Evolutionary conservation across 2,113 vertebrate species (phyloP).

Genomic region (Alectura lathami): DNA sequence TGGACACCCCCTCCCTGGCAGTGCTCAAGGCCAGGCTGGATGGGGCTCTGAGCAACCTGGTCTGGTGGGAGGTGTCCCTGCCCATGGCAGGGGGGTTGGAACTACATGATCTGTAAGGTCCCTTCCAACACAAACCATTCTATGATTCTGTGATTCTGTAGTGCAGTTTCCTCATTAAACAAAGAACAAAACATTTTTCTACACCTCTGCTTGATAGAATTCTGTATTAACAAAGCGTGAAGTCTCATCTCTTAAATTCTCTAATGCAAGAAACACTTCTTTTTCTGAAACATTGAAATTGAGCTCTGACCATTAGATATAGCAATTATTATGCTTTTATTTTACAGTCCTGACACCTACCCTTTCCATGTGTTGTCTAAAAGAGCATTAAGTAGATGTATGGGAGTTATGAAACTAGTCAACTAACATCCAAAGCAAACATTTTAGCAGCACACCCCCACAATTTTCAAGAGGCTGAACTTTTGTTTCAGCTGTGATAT

Average conservation of each 20-base stretch:
- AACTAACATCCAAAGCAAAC: constrained; percentile 57
- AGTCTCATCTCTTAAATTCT: background rate
- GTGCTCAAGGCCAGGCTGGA: too few species aligned
- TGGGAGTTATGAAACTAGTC: constrained; percentile 54
- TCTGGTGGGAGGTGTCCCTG: too few species aligned
- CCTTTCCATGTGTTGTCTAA: constrained; percentile 51
- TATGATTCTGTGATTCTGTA: too few species aligned
- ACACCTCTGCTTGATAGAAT: background rate
- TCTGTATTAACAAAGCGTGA: background rate
- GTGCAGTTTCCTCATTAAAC: background rate
- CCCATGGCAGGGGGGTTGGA: too few species aligned
- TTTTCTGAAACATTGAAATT: background rate
- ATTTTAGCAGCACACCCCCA: constrained; percentile 44
- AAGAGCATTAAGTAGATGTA: constrained; percentile 52
- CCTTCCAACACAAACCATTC: too few species aligned
- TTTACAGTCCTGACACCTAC: background rate
- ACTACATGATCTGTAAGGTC: too few species aligned
- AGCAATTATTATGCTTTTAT: background rate
- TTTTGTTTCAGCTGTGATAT: constrained; percentile 67
- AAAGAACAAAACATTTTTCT: background rate
- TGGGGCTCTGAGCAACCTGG: background rate
- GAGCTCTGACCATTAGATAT: background rate
- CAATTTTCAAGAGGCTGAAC: constrained; percentile 66
- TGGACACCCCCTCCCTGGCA: too few species aligned
- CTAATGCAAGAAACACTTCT: background rate